phyloP scores from a whole-genome alignment of 1,140 invertebrate genomes.

The Anadara kagoshimensis region DNA sequence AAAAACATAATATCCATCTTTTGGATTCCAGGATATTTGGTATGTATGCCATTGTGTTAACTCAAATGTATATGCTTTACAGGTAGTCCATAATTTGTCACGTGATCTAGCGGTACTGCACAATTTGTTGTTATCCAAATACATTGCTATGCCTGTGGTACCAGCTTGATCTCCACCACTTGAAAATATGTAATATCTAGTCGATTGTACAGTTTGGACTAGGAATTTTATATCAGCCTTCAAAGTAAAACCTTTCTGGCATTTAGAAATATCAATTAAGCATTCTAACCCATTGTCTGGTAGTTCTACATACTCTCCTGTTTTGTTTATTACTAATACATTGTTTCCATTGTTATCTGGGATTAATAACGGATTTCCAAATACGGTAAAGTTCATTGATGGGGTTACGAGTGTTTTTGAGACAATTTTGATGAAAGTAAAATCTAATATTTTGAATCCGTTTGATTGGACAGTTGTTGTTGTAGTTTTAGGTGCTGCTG shows the following conservation, averaged over 20 bases:
- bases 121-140: conserved; percentile 12
- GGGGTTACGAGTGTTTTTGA: conserved; percentile 28
- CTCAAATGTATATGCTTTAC: conserved; percentile 1
- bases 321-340: conserved; percentile 29
- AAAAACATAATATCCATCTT: conserved; percentile 17
- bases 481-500: not conserved
- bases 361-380: conserved; percentile 21
- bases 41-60: conserved; percentile 25
- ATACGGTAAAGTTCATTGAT: conserved; percentile 19
- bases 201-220: not conserved
- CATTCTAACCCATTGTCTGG: conserved; percentile 16
- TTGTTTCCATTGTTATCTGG: not conserved
- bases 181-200: conserved; percentile 3
- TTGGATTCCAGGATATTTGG: conserved; percentile 26
- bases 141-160: conserved; percentile 29
- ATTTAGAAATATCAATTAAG: conserved; percentile 16
- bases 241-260: conserved; percentile 36
- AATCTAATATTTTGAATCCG: conserved; percentile 11
- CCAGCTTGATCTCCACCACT: not conserved
- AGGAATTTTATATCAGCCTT: conserved; percentile 27
- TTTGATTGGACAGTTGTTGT: not conserved
- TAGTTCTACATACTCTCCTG: conserved; percentile 37
- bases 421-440: conserved; percentile 21
- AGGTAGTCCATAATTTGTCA: conserved; percentile 9
- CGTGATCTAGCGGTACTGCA: conserved; percentile 7